phyloP scores from a whole-genome alignment of 2,888 invertebrate genomes.

The Tineola bisselliella region DNA sequence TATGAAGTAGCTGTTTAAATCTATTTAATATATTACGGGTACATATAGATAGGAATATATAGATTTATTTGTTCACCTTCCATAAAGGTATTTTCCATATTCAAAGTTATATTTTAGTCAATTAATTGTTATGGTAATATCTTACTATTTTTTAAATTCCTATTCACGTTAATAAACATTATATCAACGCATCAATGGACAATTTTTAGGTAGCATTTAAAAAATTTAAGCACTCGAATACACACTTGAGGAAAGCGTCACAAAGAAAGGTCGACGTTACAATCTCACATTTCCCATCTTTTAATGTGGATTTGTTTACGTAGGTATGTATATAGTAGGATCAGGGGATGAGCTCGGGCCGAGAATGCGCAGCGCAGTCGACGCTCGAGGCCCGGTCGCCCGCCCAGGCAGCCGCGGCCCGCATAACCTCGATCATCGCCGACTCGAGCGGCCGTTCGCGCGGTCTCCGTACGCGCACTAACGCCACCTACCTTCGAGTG shows the following conservation, averaged over 20 bases:
- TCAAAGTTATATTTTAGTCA: too few species aligned
- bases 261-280: conserved; percentile 9
- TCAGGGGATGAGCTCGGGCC: neutral
- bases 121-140: too few species aligned
- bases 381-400: conserved; percentile 42
- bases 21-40: neutral
- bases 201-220: too few species aligned
- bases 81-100: too few species aligned
- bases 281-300: conserved; percentile 11
- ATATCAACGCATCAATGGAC: too few species aligned
- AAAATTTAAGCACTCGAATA: neutral
- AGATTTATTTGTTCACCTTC: too few species aligned
- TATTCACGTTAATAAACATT: too few species aligned
- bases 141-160: too few species aligned
- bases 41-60: neutral
- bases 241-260: neutral
- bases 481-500: conserved; percentile 37
- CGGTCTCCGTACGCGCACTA: conserved; percentile 25
- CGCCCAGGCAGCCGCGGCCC: conserved; percentile 35
- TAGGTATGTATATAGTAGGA: conserved; percentile 8
- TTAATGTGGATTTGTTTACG: conserved; percentile 8
- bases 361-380: conserved; percentile 14
- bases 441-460: conserved; percentile 46
- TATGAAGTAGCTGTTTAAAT: neutral
- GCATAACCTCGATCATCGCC: conserved; percentile 41